A percentile compares a stretch with the other conserved stretches of the same genome.
Conservation (phyloP, 2,113 vertebrate genomes). For the Rissa tridactyla region DNA sequence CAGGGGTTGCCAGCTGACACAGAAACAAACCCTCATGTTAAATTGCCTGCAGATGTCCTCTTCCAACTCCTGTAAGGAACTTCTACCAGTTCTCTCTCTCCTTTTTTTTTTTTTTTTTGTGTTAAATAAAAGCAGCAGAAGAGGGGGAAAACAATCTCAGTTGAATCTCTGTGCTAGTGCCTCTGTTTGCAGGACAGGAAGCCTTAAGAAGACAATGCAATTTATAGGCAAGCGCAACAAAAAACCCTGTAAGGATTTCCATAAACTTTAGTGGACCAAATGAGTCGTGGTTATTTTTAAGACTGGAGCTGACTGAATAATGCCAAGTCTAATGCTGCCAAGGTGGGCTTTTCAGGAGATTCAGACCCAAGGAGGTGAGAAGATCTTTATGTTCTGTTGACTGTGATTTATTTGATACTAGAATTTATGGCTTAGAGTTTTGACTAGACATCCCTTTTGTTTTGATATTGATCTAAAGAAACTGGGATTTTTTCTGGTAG, state of each 20-base stretch:
- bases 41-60: constrained; percentile 67
- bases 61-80: constrained; percentile 54
- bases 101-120: neutral
- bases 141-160: constrained; percentile 46
- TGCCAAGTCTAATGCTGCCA: constrained; percentile 21
- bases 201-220: constrained; percentile 44
- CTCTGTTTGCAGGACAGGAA: constrained; percentile 55
- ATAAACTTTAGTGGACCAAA: constrained; percentile 31
- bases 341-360: constrained; percentile 39
- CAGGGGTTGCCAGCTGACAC: constrained; percentile 65
- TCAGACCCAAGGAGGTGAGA: constrained; percentile 51
- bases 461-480: neutral
- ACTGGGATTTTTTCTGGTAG: neutral
- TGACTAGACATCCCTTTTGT: neutral
- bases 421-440: neutral
- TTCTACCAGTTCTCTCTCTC: constrained; percentile 32
- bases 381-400: constrained; percentile 21
- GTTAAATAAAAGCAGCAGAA: constrained; percentile 65
- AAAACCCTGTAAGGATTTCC: constrained; percentile 25
- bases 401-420: neutral
- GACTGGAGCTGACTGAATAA: constrained; percentile 22
- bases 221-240: neutral
- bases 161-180: constrained; percentile 51
- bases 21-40: constrained; percentile 66
- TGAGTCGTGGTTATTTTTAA: neutral